Evolutionary conservation across 2,888 invertebrate genomes (phyloP).

Genomic region (Andrena dorsata): DNA sequence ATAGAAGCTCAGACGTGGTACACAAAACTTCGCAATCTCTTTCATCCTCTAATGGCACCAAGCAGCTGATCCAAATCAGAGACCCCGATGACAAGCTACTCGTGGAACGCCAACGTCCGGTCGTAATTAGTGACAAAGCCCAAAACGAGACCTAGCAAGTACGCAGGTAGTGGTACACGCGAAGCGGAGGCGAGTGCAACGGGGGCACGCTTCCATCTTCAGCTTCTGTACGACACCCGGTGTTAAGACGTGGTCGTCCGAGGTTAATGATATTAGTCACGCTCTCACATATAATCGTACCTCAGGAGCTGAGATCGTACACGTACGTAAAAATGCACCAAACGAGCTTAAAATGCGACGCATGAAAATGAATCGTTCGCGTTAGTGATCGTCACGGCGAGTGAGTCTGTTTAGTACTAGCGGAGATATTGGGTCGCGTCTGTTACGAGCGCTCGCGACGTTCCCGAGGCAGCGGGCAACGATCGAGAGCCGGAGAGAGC

Average conservation of each 20-base stretch:
- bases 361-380: constrained; percentile 37
- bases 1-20: too few relatives aligned
- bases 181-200: constrained; percentile 70
- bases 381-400: constrained; percentile 33
- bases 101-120: constrained; percentile 28
- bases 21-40: too few relatives aligned
- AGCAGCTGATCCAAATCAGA: too few relatives aligned
- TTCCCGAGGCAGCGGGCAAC: constrained; percentile 40
- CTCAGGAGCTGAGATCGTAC: constrained; percentile 85
- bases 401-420: constrained; percentile 15
- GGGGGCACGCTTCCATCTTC: constrained; percentile 34
- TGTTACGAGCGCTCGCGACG: neutral
- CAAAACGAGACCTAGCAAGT: constrained; percentile 35
- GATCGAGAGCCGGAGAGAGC: neutral
- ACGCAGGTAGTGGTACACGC: constrained; percentile 64
- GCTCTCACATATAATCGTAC: constrained; percentile 79
- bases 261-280: constrained; percentile 74
- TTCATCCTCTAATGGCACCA: too few relatives aligned
- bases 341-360: constrained; percentile 62
- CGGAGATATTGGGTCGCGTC: neutral
- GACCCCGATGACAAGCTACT: neutral
- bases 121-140: constrained; percentile 39
- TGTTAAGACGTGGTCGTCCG: constrained; percentile 59
- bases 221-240: constrained; percentile 18
- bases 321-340: constrained; percentile 68